A percentile compares a stretch with the other conserved stretches of the same genome.
Conservation (phyloP, 1,140 invertebrate species). For the Apis mellifera region Amel_HAv3.1 CM009940.2:7616501-7617000, state of each 20-base stretch:
- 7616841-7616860: no score
- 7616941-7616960: no score
- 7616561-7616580: constrained; percentile 35
- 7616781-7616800: not conserved
- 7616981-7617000: no score
- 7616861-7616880: no score
- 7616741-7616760: no score
- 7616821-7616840: no score
- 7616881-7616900: no score
- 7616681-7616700: not conserved
- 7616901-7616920: no score
- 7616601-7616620: constrained; percentile 24
- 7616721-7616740: not conserved
- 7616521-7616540: constrained; percentile 43
- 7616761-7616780: not conserved
- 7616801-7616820: no score
- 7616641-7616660: constrained; percentile 5
- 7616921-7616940: no score
- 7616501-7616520: constrained; percentile 1
- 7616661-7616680: constrained; percentile 1
- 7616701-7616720: no score
- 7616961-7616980: no score
- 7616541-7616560: constrained; percentile 44
- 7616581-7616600: constrained; percentile 14
- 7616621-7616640: constrained; percentile 30